Conservation (phyloP, 2,888 invertebrate species). For the Synergus umbraculus region DNA sequence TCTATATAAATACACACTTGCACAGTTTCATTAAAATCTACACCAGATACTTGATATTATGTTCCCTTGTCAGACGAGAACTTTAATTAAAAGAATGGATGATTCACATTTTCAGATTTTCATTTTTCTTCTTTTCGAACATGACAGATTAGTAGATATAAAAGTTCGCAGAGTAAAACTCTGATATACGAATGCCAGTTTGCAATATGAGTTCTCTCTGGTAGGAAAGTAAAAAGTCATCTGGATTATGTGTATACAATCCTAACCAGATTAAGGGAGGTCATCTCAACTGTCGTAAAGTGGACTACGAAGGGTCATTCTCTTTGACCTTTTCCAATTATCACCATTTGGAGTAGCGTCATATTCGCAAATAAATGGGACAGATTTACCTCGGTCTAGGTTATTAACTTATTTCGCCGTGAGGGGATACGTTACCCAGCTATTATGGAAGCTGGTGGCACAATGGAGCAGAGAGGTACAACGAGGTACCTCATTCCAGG, state of each 20-base stretch:
- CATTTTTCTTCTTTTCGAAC: too few species aligned
- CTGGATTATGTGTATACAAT: constrained; percentile 19
- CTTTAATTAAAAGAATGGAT: too few species aligned
- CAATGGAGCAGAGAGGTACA: constrained; percentile 21
- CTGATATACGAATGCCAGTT: neutral
- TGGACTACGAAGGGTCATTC: constrained; percentile 18
- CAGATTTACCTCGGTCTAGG: constrained; percentile 13
- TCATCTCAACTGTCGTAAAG: constrained; percentile 1
- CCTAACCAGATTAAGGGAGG: constrained; percentile 8
- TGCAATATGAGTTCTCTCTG: neutral
- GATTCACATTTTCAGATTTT: too few species aligned
- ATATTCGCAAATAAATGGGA: constrained; percentile 31
- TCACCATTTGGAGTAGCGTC: neutral
- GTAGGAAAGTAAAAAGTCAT: constrained; percentile 23
- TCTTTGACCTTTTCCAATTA: constrained; percentile 16
- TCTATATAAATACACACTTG: too few species aligned
- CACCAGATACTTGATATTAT: too few species aligned
- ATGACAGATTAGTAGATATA: too few species aligned
- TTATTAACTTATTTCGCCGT: constrained; percentile 29
- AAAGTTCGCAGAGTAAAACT: too few species aligned
- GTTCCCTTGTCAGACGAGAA: too few species aligned
- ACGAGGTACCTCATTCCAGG: constrained; percentile 5
- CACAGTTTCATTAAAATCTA: too few species aligned
- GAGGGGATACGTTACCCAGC: constrained; percentile 27
- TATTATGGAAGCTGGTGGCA: constrained; percentile 18